phyloP scores from a whole-genome alignment of 1,140 invertebrate species.

The Pararge aegeria region DNA sequence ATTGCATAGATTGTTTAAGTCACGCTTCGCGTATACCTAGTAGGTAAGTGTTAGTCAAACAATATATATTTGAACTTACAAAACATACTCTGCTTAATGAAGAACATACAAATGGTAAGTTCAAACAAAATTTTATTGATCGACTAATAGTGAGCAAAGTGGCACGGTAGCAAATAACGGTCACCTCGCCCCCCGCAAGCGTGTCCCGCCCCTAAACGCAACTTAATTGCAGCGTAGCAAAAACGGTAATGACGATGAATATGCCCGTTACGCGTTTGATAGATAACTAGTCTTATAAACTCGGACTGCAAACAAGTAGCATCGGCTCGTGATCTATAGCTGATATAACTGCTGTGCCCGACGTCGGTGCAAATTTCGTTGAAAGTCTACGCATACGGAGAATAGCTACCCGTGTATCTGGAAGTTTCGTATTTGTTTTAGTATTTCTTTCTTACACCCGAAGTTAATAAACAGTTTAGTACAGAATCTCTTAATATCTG shows the following conservation, averaged over 20 bases:
- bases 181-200: slow-evolving; percentile 4
- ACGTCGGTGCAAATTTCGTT: too few relatives aligned
- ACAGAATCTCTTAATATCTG: too few relatives aligned
- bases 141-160: slow-evolving; percentile 7
- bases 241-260: slow-evolving; percentile 29
- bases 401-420: too few relatives aligned
- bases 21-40: not conserved
- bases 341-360: too few relatives aligned
- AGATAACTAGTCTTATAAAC: not conserved
- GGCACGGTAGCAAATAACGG: slow-evolving; percentile 22
- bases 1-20: too few relatives aligned
- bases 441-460: too few relatives aligned
- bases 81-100: not conserved
- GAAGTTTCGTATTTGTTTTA: too few relatives aligned
- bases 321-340: too few relatives aligned
- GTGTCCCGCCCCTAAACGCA: slow-evolving; percentile 17
- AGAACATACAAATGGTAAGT: not conserved
- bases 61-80: too few relatives aligned
- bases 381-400: too few relatives aligned
- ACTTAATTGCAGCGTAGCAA: slow-evolving; percentile 26
- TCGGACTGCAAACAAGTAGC: not conserved
- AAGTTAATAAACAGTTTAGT: too few relatives aligned
- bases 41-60: too few relatives aligned
- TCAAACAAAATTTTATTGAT: slow-evolving; percentile 10
- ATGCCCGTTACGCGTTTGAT: not conserved